Evolutionary conservation across 1,140 invertebrate species (phyloP), one percentile per base, ranked within the genome.

Genomic region (Hyles euphorbiae): DNA sequence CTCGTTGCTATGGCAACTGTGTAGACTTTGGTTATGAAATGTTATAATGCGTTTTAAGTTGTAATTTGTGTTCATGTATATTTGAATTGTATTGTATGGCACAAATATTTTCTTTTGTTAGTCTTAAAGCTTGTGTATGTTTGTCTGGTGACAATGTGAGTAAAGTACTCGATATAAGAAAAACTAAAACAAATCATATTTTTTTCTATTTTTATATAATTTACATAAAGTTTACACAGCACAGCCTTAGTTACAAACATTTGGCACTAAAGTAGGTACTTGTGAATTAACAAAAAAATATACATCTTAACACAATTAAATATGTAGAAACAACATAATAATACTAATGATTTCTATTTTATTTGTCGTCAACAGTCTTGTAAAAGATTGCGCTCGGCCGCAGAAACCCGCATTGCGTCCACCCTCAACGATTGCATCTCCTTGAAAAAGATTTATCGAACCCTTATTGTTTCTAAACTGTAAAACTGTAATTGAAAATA

Each of bases 381-480:
- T 47, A 34, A 36, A 48, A 40, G 22, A 33, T 11, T 36, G 45
- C 34, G 33, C 44, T 33, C 33, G 54, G 10, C 44, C n/a, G 46
- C n/a, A 48, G n/a, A 48, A 11, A 11, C 2, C 12, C n/a, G 2
- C 61, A 47, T 53, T 46, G 52, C 8, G 51, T 68, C 60, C 67
- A 52, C 53, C 52, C 61, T 70, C 62, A 71, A 58, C 44, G 56
- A 61, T 53, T 44, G 56, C 50, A 70, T 64, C 68, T 81, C 76
- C 81, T 80, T 86, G 74, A 82, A 82, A 79, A 79, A 84, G 58
- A 80, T 81, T 65, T 83, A 83, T 65, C 74, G 77, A 65, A 81
- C 76, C 68, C 76, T 83, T 84, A 81, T 80, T 64, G 74, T 76
- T 72, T 86, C 76, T 79, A 86, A 83, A 83, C 70, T 79, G 81